Evolutionary conservation across 2,797 vertebrate genomes (phyloP).

Genomic region (Artibeus lituratus): DNA sequence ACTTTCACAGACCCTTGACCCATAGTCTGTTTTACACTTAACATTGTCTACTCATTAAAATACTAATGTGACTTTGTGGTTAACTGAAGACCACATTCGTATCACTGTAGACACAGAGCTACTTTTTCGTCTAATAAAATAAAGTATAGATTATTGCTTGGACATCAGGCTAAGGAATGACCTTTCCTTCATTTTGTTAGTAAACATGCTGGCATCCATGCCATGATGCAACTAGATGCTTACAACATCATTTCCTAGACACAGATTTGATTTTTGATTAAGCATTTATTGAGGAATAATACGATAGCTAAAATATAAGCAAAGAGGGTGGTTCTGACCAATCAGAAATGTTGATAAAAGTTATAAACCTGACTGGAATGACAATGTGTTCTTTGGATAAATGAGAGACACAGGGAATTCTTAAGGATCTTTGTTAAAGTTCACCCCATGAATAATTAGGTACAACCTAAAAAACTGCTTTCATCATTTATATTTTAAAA

Average conservation of each 20-base stretch:
- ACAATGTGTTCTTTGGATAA: not conserved
- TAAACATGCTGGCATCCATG: not conserved
- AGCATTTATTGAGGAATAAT: not conserved
- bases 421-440: slow-evolving; percentile 21
- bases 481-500: slow-evolving; percentile 25
- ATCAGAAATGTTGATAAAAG: not conserved
- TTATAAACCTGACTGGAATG: not conserved
- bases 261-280: not conserved
- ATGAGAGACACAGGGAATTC: not conserved
- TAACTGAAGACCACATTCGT: not conserved
- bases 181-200: not conserved
- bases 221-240: not conserved
- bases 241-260: not conserved
- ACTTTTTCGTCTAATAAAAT: not conserved
- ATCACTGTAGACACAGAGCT: not conserved
- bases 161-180: not conserved
- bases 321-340: not conserved
- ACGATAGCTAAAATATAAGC: not conserved
- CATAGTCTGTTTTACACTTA: not conserved
- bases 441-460: not conserved
- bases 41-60: not conserved
- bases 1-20: not conserved
- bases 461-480: not conserved
- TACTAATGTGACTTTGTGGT: not conserved
- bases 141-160: not conserved